A percentile compares a stretch with the other conserved stretches of the same genome.
These are phyloP conservation scores for Hemichromis elongatus DNA, from an alignment of 2,113 vertebrate species.

Conservation along the genomic window DNA sequence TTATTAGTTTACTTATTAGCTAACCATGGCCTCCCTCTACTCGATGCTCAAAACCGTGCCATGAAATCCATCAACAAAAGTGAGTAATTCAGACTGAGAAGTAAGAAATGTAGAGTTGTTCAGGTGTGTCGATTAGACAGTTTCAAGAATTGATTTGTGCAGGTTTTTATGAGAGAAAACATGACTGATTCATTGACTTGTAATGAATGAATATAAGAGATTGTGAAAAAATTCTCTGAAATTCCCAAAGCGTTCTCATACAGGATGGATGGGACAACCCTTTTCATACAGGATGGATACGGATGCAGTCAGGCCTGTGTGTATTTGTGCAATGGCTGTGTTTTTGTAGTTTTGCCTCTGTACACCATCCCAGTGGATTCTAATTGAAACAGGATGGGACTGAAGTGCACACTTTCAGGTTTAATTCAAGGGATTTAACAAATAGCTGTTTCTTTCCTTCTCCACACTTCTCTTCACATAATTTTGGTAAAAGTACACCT, in stretches of 20 bases:
- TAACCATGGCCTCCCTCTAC: background rate
- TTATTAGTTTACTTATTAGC: constrained; percentile 42
- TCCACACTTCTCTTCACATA: background rate
- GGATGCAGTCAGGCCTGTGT: background rate
- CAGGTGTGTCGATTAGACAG: constrained; percentile 15
- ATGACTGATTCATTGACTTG: background rate
- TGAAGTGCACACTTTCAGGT: background rate
- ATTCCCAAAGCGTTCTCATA: background rate
- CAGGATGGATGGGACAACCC: too few species aligned
- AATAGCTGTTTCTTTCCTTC: background rate
- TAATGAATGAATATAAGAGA: background rate
- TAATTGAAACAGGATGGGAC: background rate
- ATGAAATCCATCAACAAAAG: constrained; percentile 25
- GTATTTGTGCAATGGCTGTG: background rate
- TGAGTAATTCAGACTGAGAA: background rate
- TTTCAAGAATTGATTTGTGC: background rate
- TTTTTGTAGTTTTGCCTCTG: background rate
- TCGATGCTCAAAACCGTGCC: background rate
- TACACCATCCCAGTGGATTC: background rate
- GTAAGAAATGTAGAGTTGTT: background rate
- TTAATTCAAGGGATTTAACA: background rate
- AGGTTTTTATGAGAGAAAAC: background rate
- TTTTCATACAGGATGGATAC: background rate
- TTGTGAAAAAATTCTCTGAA: background rate
- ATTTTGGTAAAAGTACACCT: background rate